Base-by-base conservation (phyloP, 2,797 vertebrate species). In the Lithobates sylvaticus region DNA sequence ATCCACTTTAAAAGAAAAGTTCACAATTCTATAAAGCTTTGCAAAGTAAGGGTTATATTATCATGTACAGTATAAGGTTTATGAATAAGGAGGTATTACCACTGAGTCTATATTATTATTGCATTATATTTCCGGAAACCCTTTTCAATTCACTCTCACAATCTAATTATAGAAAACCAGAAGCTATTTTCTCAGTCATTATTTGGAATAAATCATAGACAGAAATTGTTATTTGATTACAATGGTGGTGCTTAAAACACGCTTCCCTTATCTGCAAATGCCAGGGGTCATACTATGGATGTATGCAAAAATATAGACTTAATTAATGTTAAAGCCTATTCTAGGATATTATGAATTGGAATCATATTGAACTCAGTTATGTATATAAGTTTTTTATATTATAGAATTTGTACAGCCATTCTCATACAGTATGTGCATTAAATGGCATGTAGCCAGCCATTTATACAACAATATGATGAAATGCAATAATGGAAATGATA, bases 161-260 rank as follows among this genome's bases (percentile, higher is more conserved):
- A 86, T 76, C 70, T 76, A 82, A 86, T 86, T 82, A 82, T 79
- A 82, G 73, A 72, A 75, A 86, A 81, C 64, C 79, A 81, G 73
- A 50, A 81, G 73, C 85, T 81, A 86, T 86, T 81, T 75, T 82
- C 75, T 77, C 79, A 81, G 65, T 76, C 73, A 82, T 76, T 86
- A 86, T 82, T 82, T 82, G 32, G 65, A 81, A 86, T 81, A 82
- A 86, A 81, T 86, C 84, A 86, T 81, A 86, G 65, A 58, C 44
- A 65, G 78, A 73, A 82, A 77, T 86, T 82, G 73, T 86, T 86
- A 76, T 86, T 82, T 81, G 65, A 86, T 86, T 86, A 82, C 79
- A 82, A 81, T 86, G 69, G 75, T 86, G 67, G 65, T 77, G 79
- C 61, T 70, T 82, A 82, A 50, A 64, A 86, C 73, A 86, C 77